Evolutionary conservation across 35 echinoderm and acorn worm species (phyloP).

Genomic region (Ptychodera flava): DNA sequence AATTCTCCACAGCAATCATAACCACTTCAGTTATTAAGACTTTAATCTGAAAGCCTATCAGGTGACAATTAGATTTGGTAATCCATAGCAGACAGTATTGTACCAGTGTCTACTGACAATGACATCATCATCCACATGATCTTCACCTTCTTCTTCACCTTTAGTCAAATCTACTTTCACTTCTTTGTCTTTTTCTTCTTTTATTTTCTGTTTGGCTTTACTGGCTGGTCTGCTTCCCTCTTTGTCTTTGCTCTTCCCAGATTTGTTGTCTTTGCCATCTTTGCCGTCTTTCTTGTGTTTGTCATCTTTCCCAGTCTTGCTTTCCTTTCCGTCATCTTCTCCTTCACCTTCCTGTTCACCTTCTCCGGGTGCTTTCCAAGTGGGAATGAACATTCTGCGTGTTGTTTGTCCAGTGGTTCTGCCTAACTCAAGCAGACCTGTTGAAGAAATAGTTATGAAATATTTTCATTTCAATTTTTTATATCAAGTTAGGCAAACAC

Average conservation of each 20-base stretch:
- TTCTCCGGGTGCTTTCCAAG: constrained; percentile 74
- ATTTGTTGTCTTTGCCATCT: constrained; percentile 28
- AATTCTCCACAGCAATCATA: background rate
- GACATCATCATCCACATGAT: constrained; percentile 36
- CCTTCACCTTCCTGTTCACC: constrained; percentile 44
- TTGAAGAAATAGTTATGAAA: no score
- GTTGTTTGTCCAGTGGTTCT: constrained; percentile 76
- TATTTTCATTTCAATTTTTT: no score
- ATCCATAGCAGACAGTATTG: constrained; percentile 92
- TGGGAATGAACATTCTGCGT: constrained; percentile 85
- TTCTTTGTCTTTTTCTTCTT: background rate
- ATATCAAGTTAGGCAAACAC: no score
- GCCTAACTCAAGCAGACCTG: constrained; percentile 74
- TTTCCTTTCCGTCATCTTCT: constrained; percentile 40
- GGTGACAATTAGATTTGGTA: constrained; percentile 79
- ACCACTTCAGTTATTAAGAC: background rate
- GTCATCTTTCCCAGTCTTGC: constrained; percentile 30
- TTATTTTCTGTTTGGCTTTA: constrained; percentile 9
- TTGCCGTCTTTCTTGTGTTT: constrained; percentile 36
- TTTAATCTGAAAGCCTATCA: background rate
- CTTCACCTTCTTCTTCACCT: constrained; percentile 14
- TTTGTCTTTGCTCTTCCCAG: constrained; percentile 23
- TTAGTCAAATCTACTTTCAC: constrained; percentile 22
- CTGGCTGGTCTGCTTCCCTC: background rate
- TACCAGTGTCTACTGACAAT: constrained; percentile 75